Evolutionary conservation across 2,888 invertebrate species (phyloP).

Genomic region (Plagodis dolabraria): DNA sequence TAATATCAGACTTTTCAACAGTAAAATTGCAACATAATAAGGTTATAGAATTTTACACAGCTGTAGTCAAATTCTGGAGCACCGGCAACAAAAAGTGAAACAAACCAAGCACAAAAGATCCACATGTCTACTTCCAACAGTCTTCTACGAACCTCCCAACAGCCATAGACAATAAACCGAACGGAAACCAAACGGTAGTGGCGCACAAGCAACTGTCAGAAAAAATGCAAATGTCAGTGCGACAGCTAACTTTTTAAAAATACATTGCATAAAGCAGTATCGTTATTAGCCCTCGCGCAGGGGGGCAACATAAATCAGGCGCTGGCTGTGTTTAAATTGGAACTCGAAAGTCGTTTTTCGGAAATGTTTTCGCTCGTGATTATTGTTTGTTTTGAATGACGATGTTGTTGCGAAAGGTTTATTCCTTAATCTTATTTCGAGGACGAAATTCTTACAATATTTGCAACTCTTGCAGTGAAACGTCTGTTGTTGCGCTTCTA

Average conservation of each 20-base stretch:
- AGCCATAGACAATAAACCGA: slow-evolving; percentile 44
- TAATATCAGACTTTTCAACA: too few species aligned
- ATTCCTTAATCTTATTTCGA: slow-evolving; percentile 18
- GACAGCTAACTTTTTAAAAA: slow-evolving; percentile 32
- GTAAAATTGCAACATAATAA: too few species aligned
- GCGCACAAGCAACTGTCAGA: slow-evolving; percentile 36
- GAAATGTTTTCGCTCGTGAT: slow-evolving; percentile 42
- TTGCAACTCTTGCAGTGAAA: slow-evolving; percentile 5
- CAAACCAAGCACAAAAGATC: slow-evolving; percentile 33
- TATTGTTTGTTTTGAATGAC: slow-evolving; percentile 42
- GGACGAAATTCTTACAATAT: slow-evolving; percentile 12
- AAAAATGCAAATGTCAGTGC: slow-evolving; percentile 38
- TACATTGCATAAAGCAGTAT: slow-evolving; percentile 43
- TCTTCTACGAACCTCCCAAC: slow-evolving; percentile 56
- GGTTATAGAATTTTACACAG: slow-evolving; percentile 5
- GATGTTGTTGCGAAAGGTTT: slow-evolving; percentile 36
- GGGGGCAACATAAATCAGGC: slow-evolving; percentile 56
- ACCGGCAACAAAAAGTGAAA: slow-evolving; percentile 14
- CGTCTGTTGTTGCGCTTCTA: slow-evolving; percentile 4
- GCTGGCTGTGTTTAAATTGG: slow-evolving; percentile 38
- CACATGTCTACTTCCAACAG: slow-evolving; percentile 42
- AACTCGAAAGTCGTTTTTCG: slow-evolving; percentile 43
- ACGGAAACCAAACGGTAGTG: slow-evolving; percentile 68
- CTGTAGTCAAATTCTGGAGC: slow-evolving; percentile 14
- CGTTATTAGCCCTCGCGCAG: slow-evolving; percentile 43